Base-by-base conservation (phyloP, 2,888 invertebrate species). In the Patella depressa region DNA sequence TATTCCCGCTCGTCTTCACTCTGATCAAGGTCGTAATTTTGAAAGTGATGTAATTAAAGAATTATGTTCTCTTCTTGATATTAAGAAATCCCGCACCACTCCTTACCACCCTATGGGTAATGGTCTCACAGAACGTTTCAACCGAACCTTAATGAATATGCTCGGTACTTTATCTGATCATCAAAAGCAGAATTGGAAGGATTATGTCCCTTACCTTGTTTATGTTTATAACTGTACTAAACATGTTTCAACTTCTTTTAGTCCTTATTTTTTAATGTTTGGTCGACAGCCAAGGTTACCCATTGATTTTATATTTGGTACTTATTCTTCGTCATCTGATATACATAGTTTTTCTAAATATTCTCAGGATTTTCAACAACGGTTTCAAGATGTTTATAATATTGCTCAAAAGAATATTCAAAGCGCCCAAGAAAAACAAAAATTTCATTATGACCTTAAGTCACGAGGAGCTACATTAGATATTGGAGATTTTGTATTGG, bases 11-110 rank as follows among this genome's bases (percentile, higher is more conserved):
- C 65, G 65, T 12, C n/a, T n/a, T 3, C 65, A 65, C 24, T 65
- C 65, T 65, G 65, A 65, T 65, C 65, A 65, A 12, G 65, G 65
- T 65, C 3, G 65, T n/a, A n/a, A 65, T 65, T 65, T 65, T n/a
- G 65, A 65, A 24, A 65, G 65, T 19, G 65, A n/a, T 3, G 17
- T 24, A 19, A 65, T 65, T 65, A 14, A 19, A 65, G 65, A n/a
- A 65, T 15, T 2, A 11, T 65, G 65, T n/a, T n/a, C 24, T n/a
- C 2, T 65, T 19, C 12, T 65, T 9, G n/a, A 4, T 65, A 65
- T 65, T 19, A 65, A 65, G 24, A 65, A 65, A 24, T 65, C 19
- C 0, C n/a, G 65, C 19, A 65, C 65, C 24, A 65, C 65, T 65
- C 65, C 65, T 11, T 65, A 65, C 24, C 65, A 65, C 4, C 65